Evolutionary conservation across 1,140 invertebrate genomes (phyloP), one percentile per base, ranked within the genome.

Genomic region (Drosophila kepulauana): DNA sequence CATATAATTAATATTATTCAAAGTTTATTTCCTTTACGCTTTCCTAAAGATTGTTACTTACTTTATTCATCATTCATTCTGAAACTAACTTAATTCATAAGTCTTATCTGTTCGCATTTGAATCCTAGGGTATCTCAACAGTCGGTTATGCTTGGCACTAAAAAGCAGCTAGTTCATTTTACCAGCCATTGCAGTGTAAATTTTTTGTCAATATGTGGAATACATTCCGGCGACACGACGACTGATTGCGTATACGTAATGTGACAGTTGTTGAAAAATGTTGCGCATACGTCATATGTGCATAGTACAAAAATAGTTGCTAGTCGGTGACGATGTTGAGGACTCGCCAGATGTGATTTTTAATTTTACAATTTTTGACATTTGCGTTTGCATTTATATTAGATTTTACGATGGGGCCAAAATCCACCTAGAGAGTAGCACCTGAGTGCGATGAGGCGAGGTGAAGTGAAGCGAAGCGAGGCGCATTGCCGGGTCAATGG

Each of bases 291-390:
- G 82, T 63, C 73, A 56, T 67, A 68, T 82, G 41, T 25, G 54
- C 64, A 33, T 51, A 25, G 43, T 46, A 30, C 75, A 20, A 30
- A 74, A 74, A 73, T 86, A 79, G 79, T 87, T 84, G 45, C 66
- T 45, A 69, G 43, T 25, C 35, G 33, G 7, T 8, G 30, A 33
- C 30, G 30, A 33, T 3, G 11, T 3, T 8, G 43, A 25, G 25
- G 10, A 13, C 15, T 41, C 20, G 5, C 33, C 49, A 61, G 79
- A 72, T 88, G 78, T 88, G 85, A 88, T 89, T 88, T 88, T 88
- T 89, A 88, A 89, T 88, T 88, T 82, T 79, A 88, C 85, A 90
- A 85, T 81, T 90, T 82, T 88, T 88, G 86, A 88, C 86, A 90
- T 88, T 88, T 90, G 78, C 68, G 67, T 88, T 88, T 88, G 84